A percentile compares a stretch with the other conserved stretches of the same genome.
phyloP scores from a whole-genome alignment of 2,797 vertebrate species.

The Propithecus deckenii region DNA sequence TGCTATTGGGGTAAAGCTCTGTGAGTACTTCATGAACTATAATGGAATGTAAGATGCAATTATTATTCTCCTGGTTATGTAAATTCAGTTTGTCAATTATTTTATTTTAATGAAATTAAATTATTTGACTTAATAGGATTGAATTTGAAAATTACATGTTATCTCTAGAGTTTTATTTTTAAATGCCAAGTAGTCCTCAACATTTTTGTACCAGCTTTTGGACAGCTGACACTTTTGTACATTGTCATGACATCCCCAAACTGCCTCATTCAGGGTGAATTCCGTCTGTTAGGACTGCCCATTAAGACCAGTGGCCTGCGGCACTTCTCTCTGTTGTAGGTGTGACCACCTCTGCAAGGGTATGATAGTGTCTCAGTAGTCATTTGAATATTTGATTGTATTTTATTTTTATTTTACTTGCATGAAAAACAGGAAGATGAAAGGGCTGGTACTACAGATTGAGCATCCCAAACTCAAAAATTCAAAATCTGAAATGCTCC shows the following conservation, averaged over 20 bases:
- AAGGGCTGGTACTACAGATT: background rate
- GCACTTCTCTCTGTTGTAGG: background rate
- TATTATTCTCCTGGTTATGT: background rate
- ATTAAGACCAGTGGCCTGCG: accelerated
- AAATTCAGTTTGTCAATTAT: background rate
- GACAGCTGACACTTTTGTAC: background rate
- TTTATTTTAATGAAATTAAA: background rate
- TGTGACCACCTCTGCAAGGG: background rate
- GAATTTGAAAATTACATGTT: background rate
- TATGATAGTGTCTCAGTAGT: background rate
- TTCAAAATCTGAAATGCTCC: background rate
- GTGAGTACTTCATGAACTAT: background rate
- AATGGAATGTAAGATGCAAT: background rate
- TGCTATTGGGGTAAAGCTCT: background rate
- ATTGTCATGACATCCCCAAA: background rate
- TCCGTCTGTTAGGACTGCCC: background rate
- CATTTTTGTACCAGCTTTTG: background rate
- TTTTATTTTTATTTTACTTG: background rate
- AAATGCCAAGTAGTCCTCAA: background rate
- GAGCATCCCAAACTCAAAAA: background rate
- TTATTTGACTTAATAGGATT: background rate
- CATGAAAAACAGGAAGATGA: background rate
- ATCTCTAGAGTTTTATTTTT: background rate
- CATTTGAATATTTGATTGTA: background rate
- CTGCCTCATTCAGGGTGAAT: background rate